Evolutionary conservation across 1,140 invertebrate genomes (phyloP), one percentile per base, ranked within the genome.

Genomic region (Pseudomyrmex gracilis): DNA sequence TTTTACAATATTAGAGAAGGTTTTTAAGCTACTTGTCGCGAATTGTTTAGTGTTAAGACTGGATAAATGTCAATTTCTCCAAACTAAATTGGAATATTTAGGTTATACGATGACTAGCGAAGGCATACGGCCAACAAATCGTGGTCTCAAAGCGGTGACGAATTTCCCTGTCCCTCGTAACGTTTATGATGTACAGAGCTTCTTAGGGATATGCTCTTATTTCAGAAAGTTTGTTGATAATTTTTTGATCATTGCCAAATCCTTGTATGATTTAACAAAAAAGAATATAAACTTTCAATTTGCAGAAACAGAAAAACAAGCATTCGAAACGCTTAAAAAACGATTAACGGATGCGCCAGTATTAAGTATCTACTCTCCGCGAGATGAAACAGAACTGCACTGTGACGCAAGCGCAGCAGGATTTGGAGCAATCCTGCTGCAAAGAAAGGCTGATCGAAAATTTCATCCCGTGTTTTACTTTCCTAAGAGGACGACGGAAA

Each of bases 11-110:
- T 80, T 80, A n/a, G 12, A 63, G n/a, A 57, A 77, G 51, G 68
- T 82, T 3, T 67, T 85, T 49, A 9, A 67, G 0, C 7, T 85
- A 1, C 22, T 64, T 0, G 66, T 73, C 0, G 8, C 4, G 0
- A 82, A 85, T 60, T 7, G 15, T 3, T n/a, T 85, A 12, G 34
- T 67, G 5, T 17, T 85, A 24, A 10, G 61, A 0, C 3, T 80
- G 5, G 77, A 85, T 47, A 85, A 85, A 13, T 82, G 58, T 24
- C 71, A 8, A 0, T 82, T 85, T 61, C 43, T 85, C 1, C 13
- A 49, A n/a, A 85, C 68, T 2, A 47, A 67, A 7, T 15, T 85
- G 2, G 63, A 85, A 20, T 85, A 82, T 61, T 55, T 82, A 66
- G 77, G 83, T 1, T 85, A 85, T 4, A 43, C 24, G 0, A 12